phyloP scores from a whole-genome alignment of 2,113 vertebrate genomes.

The Lampris incognitus region DNA sequence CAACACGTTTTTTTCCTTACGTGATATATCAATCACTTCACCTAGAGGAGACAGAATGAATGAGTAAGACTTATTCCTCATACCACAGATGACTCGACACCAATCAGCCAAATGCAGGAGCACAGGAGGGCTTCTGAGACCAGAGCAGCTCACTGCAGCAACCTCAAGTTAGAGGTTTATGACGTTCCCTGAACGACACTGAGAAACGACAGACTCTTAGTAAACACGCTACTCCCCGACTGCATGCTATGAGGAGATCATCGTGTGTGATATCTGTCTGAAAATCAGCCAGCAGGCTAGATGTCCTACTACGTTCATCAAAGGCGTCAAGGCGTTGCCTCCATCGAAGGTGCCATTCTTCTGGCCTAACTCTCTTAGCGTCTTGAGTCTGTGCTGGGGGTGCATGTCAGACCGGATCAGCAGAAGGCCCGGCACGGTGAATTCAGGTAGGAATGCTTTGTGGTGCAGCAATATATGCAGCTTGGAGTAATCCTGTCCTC shows the following conservation, averaged over 20 bases:
- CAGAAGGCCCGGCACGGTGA: slow-evolving; percentile 36
- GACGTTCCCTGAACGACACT: slow-evolving; percentile 6
- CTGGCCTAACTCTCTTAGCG: neutral
- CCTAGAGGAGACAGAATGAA: slow-evolving; percentile 41
- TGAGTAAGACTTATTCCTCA: slow-evolving; percentile 45
- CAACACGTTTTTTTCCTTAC: slow-evolving; percentile 38
- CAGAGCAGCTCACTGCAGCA: slow-evolving; percentile 1
- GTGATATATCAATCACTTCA: slow-evolving; percentile 27
- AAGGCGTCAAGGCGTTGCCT: neutral
- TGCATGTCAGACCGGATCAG: neutral
- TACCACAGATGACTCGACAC: neutral
- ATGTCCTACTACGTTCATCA: neutral
- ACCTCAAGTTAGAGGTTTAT: slow-evolving; percentile 8
- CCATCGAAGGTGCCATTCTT: slow-evolving; percentile 22
- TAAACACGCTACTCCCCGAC: slow-evolving; percentile 7
- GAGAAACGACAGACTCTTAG: neutral
- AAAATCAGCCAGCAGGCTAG: neutral
- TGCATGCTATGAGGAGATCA: neutral
- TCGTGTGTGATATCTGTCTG: neutral
- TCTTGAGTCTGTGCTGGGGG: slow-evolving; percentile 17
- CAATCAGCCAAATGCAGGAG: slow-evolving; percentile 4
- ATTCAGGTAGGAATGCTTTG: slow-evolving; percentile 49
- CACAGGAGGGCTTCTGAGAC: slow-evolving; percentile 9
- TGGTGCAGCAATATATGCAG: slow-evolving; percentile 46
- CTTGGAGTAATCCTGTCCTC: slow-evolving; percentile 59